Evolutionary conservation across 2,797 vertebrate genomes (phyloP), one percentile per base, ranked within the genome.

Genomic region (Poeciliopsis paucimaculata): DNA sequence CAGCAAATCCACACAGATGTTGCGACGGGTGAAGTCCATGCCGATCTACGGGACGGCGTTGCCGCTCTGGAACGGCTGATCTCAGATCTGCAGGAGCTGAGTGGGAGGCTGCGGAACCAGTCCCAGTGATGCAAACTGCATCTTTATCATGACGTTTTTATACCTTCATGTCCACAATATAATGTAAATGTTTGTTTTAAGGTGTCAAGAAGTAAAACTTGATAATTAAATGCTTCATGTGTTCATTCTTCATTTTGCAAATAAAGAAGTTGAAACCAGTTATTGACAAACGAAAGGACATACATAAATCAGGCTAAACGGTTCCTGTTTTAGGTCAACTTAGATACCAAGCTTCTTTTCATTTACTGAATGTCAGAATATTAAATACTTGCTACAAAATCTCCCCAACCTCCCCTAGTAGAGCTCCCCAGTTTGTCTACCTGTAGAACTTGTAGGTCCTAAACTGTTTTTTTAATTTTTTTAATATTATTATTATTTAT

Each of bases 1-100:
- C 91, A 99, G 98, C 97, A 99, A 91, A 93, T 94, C 86, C 97
- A 98, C 94, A 93, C 94, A 2, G 97, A 98, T 62, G 91, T 93
- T 72, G 89, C 91, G 36, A 96, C 95, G 0, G 96, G 96, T 57
- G 94, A 96, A 62, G 64, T 99, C 86, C 94, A 93, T 36, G 23
- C 68, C 0, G 96, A 97, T 73, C 90, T 99, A 84, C 92, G 90
- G 80, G 95, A 95, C 23, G 94, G 96, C 2, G 89, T 97, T 34
- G 86, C 90, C 39, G 82, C 95, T 23, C 87, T 98, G 93, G 97
- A 97, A 68, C 91, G 85, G 64, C 80, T 97, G 72, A 91, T 97
- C 71, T 72, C 84, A 0, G 93, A 97, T 81, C 92, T 99, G 60
- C 98, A 98, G 91, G 96, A 97, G 43, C 92, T 96, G 75, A 96